Base-by-base conservation (phyloP, 1,140 invertebrate species). In the Linepithema humile region DNA sequence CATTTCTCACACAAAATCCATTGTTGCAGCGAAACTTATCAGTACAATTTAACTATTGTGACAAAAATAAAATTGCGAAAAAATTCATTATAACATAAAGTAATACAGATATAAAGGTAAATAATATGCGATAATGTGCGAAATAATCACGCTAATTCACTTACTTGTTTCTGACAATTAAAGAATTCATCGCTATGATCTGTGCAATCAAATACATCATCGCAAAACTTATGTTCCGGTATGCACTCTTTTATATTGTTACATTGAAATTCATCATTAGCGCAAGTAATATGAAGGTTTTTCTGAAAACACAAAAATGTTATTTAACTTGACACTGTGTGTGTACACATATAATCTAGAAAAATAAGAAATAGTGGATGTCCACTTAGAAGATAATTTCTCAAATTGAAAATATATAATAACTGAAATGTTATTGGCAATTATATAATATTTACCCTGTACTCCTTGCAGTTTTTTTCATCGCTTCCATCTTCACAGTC, bases 401-500 rank as follows among this genome's bases (percentile, higher is more conserved):
- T 3, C 12, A 45, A 20, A 45, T 1, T 59, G 6, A 29, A 59
- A 40, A 60, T 40, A 20, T 7, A 23, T 20, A 20, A 60, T 5
- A 29, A 29, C 59, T 32, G 10, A 5, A 57, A 60, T 0, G 10
- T 20, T 0, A 29, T 1, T 45, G 26, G 29, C 0, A 48, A 15
- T 32, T 4, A 6, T 69, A 29, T 32, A 40, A 82, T 40, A 74
- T 78, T 23, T 50, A 89, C 88, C 23, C 38, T 7, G n/a, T 20
- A 40, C 1, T 50, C 17, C 3, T 23, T 3, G 26, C 88, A 90
- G 17, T 86, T 12, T 9, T 94, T 92, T 92, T 98, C 97, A 91
- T 98, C 97, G 2, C 96, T 96, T 73, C 95, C 95, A 93, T 98
- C 97, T 29, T 94, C 95, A 91, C 97, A 98, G 91, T 98, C 97